Evolutionary conservation across 2,113 vertebrate genomes (phyloP), one percentile per base, ranked within the genome.

Genomic region (Aldabrachelys gigantea): DNA sequence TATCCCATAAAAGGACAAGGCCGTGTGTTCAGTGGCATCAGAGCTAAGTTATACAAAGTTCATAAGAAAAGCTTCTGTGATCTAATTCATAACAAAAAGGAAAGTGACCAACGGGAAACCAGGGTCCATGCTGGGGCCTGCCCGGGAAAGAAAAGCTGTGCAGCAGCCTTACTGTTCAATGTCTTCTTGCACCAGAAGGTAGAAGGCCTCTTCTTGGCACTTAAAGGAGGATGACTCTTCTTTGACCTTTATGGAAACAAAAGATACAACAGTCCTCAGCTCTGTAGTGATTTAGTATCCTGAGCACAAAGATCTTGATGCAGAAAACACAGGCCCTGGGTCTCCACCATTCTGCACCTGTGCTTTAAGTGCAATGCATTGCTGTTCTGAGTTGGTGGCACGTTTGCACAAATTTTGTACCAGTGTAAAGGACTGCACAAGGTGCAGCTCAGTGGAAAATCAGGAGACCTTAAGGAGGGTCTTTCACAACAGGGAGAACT

Each of bases 111-210:
- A 76, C 59, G 31, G 0, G 21, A 90, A 52, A 41, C 19, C 83
- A 12, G 24, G 0, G 62, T 4, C 3, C 91, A 50, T 4, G 16
- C 90, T 17, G 81, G 80, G 44, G 44, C 80, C 50, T 19, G 0
- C 1, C 1, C 0, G 0, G 62, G 54, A 35, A 54, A 29, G 31
- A 85, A 4, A 75, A 89, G 92, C 54, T 59, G 54, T 84, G 89
- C 54, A 75, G 76, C 86, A 72, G 92, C 95, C 97, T 97, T 95
- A 97, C 97, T 96, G 94, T 94, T 95, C 94, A 78, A 80, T 72
- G 89, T 82, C 95, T 50, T 90, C 86, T 56, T 24, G 95, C 93
- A 57, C 75, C 35, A 3, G 5, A 56, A 79, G 83, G 88, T 59
- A 76, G 94, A 44, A 94, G n/a, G 47, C 22, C 89, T 96, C 75